Base-by-base conservation (phyloP, 30 jellyfish, hydroid and myxozoan species). In the Rhopilema esculentum region DNA sequence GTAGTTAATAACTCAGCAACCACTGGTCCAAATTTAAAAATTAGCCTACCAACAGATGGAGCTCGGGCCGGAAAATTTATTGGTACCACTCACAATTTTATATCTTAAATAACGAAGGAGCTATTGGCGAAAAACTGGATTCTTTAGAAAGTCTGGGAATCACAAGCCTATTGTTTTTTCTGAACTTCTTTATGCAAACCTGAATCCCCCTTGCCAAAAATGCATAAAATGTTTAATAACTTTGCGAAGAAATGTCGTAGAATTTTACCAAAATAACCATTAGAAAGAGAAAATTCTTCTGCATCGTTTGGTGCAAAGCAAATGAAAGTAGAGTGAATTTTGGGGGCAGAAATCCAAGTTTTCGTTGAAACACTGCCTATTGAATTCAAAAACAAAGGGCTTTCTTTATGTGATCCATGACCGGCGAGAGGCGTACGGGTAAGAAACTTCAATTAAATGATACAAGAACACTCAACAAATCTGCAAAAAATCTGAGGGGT, bases 141-240 rank as follows among this genome's bases (percentile, higher is more conserved):
- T 33, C 51, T 66, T 73, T 29, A 0, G 49, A 67, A 30, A 31
- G 27, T 31, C 48, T 48, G 69, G 27, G 69, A 73, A 40, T 66
- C 70, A 73, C 70, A 0, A 18, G 21, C 70, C 84, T 73, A 32
- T 73, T 73, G 84, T 40, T 17, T 30, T 73, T 73, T 73, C 51
- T 33, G 69, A 73, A 73, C 20, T 30, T 33, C 84, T 30, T 73
- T 73, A 69, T 73, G 84, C 51, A 73, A 73, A 31, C 48, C 49
- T 66, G 84, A 40, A 40, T 40, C 57, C 57, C 57, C 57, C 12
- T 40, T 40, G 6, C 12, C 57, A 6, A n/a, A n/a, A n/a, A n/a
- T n/a, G n/a, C n/a, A n/a, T n/a, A n/a, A n/a, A 40, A 67, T n/a
- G 49, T 67, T 7, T 1, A 26, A 67, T 67, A 67, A 8, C 78